Evolutionary conservation across 1,140 invertebrate species (phyloP), one percentile per base, ranked within the genome.

Genomic region (Micrasema longulum): DNA sequence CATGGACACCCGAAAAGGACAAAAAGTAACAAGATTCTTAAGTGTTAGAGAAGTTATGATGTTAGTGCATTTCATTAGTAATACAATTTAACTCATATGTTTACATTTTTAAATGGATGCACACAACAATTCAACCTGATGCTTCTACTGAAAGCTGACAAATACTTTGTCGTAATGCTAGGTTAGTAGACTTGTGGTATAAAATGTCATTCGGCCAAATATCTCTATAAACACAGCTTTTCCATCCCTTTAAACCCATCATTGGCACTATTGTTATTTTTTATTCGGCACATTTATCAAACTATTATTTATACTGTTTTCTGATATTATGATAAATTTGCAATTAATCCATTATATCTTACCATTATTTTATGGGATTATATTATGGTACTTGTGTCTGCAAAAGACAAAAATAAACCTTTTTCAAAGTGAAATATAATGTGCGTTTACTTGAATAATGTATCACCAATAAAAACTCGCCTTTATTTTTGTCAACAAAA

Each of bases 21-120:
- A 84, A 84, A 85, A 84, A 85, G 83, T 83, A 82, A 83, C 81
- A 80, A 81, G 77, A 81, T 80, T 82, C 81, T 83, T 77, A 43
- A 79, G 82, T 84, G 82, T 78, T 79, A 78, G 79, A 81, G 81
- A 81, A 81, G 84, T 83, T 83, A 84, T 85, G 83, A 78, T 75
- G 83, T 85, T 81, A 84, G 83, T 82, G 77, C 79, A 79, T 76
- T 78, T 66, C 26, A 57, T 48, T 72, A 43, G 18, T 60, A 43
- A 23, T 47, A 57, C 26, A 11, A 18, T 69, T 12, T 64, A 45
- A 45, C 18, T 52, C 12, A 11, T 11, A 23, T 52, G 22, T 45
- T 66, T 50, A 38, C 48, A 36, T 52, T 50, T 18, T 66, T 11
- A 38, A 66, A 50, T 66, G 31, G 26, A 23, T 41, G 18, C 26